These are phyloP conservation scores for Thermophis baileyi DNA, from an alignment of 2,113 vertebrate species.

Conservation along the genomic window DNA sequence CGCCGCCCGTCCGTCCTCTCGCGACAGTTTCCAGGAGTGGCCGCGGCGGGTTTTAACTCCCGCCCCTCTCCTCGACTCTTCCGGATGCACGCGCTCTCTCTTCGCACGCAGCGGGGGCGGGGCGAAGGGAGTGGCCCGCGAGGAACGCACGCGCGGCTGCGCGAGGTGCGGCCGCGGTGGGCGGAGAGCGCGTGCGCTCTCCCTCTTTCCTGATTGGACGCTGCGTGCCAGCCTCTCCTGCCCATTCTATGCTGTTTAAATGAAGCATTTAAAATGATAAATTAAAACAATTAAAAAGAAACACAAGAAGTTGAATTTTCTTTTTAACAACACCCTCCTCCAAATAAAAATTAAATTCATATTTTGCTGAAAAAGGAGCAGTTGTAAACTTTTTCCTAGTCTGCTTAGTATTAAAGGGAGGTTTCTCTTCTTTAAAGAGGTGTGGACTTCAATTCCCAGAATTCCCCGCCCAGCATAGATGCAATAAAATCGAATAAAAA, in stretches of 20 bases:
- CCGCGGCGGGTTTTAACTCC: background rate
- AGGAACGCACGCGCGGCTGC: background rate
- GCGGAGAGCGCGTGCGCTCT: background rate
- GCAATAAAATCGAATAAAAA: background rate
- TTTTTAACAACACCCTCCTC: background rate
- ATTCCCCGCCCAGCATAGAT: background rate
- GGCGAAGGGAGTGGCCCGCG: background rate
- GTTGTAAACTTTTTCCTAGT: background rate
- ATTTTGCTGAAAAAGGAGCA: background rate
- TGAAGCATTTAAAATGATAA: background rate
- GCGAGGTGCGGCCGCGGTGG: background rate
- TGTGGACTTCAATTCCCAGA: background rate
- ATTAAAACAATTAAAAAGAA: background rate
- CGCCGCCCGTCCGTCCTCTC: background rate
- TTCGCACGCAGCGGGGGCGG: background rate
- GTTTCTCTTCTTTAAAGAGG: background rate
- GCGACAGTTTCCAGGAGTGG: rapidly evolving
- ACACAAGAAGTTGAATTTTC: background rate
- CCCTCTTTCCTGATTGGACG: background rate
- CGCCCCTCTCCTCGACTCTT: background rate
- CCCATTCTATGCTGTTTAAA: background rate
- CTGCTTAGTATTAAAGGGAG: background rate
- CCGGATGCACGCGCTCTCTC: background rate
- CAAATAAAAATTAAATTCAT: background rate
- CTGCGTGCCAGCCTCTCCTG: background rate